Evolutionary conservation across 1,140 invertebrate species (phyloP), one percentile per base, ranked within the genome.

Genomic region (Antheraea pernyi): DNA sequence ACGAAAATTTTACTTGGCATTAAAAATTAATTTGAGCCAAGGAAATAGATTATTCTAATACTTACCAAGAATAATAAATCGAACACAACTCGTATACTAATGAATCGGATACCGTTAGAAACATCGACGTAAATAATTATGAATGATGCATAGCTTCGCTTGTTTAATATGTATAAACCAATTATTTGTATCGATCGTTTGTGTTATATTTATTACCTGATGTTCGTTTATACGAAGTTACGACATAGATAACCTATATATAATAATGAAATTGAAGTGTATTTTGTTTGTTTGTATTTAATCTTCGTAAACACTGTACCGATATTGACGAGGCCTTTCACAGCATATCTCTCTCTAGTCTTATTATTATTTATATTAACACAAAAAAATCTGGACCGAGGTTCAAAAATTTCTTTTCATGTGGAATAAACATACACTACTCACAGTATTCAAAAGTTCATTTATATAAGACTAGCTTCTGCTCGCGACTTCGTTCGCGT

Each of bases 1-100:
- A 69, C 58, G 66, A 71, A 77, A 81, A 74, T 69, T 76, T 77
- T 8, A 70, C 63, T 5, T 59, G 30, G 68, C 63, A 77, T 70
- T 74, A 72, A 72, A 77, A 66, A 16, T 71, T 46, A 53, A 19
- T 63, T 37, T 46, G 59, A 67, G 66, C 1, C 11, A 68, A 67
- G 59, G 30, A 53, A 53, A 53, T 53, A 53, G 46, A 53, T 53
- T 53, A 53, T n/a, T 53, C 0, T 53, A 66, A 66, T 48, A 22
- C 65, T 36, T 37, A 16, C 37, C 7, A 37, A 10, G 61, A 63
- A 63, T 63, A 36, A 63, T 63, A 63, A 63, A 63, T 37, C 7
- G 22, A 63, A 63, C 22, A 22, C 61, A 16, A 16, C 46, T n/a
- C 46, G 46, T 9, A 6, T 53, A 53, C 16, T 53, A 53, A 53